Evolutionary conservation across 2,888 invertebrate species (phyloP).

Genomic region (Polia nebulosa): DNA sequence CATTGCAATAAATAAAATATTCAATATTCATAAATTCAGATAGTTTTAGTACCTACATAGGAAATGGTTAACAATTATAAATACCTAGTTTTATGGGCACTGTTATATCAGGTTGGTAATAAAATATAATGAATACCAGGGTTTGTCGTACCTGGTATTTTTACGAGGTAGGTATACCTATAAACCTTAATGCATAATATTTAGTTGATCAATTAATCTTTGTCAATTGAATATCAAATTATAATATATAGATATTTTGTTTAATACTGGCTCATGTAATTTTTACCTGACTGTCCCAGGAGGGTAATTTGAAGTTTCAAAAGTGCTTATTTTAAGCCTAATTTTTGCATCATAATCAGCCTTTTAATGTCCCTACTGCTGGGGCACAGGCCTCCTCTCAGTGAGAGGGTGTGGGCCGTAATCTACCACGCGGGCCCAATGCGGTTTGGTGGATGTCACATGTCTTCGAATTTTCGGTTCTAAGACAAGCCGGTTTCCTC

Average conservation of each 20-base stretch:
- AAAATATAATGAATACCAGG: slow-evolving; percentile 19
- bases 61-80: slow-evolving; percentile 31
- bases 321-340: too few species aligned
- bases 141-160: neutral
- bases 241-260: too few species aligned
- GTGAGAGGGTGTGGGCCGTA: too few species aligned
- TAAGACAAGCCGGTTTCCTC: too few species aligned
- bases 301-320: too few species aligned
- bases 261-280: neutral
- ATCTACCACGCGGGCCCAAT: too few species aligned
- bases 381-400: too few species aligned
- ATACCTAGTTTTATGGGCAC: slow-evolving; percentile 21
- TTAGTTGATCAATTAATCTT: neutral
- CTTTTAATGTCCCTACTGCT: too few species aligned
- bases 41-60: slow-evolving; percentile 1
- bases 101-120: slow-evolving; percentile 1
- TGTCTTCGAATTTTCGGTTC: too few species aligned
- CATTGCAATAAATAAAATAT: slow-evolving; percentile 14
- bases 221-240: neutral
- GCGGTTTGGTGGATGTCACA: too few species aligned
- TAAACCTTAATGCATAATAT: slow-evolving; percentile 18
- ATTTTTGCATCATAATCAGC: too few species aligned
- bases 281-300: too few species aligned
- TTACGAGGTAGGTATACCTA: neutral
- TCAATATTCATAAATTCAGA: slow-evolving; percentile 38